A percentile compares a stretch with the other conserved stretches of the same genome.
These are phyloP conservation scores for Caretta caretta DNA, from an alignment of 2,113 vertebrate species.

Conservation along the genomic window DNA sequence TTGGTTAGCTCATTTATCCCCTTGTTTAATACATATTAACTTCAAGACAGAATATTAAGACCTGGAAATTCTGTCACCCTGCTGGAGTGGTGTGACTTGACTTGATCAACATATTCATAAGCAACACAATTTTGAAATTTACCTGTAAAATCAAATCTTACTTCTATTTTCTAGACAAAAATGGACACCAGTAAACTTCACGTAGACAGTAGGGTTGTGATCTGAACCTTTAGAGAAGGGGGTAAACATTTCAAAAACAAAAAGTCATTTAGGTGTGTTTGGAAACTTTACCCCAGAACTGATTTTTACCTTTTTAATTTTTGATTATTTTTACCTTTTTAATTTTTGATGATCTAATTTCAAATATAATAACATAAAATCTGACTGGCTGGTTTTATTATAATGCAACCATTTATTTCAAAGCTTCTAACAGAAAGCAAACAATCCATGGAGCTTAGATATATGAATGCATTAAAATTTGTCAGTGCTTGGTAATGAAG, in stretches of 20 bases:
- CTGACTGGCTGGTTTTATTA: slow-evolving; percentile 16
- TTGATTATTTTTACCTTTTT: slow-evolving; percentile 20
- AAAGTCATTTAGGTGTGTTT: slow-evolving; percentile 13
- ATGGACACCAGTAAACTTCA: neutral
- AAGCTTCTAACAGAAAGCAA: slow-evolving; percentile 17
- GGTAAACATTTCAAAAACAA: neutral
- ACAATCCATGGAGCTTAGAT: slow-evolving; percentile 14
- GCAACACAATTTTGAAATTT: neutral
- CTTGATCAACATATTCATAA: neutral
- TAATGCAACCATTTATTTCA: slow-evolving; percentile 29
- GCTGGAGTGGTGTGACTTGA: neutral
- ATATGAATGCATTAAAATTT: neutral
- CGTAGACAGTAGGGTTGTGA: neutral
- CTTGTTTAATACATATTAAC: neutral
- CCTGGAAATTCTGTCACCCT: too few species aligned
- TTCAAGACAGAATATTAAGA: neutral
- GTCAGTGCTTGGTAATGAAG: slow-evolving; percentile 10
- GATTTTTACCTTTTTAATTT: slow-evolving; percentile 6
- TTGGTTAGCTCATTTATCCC: neutral
- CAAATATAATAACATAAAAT: slow-evolving; percentile 25
- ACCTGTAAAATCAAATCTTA: neutral
- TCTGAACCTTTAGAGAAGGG: neutral
- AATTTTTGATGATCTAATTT: slow-evolving; percentile 25
- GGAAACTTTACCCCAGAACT: slow-evolving; percentile 5
- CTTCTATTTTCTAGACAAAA: neutral